phyloP scores from a whole-genome alignment of 2,888 invertebrate genomes.

The Heterodera filipjevi region DNA sequence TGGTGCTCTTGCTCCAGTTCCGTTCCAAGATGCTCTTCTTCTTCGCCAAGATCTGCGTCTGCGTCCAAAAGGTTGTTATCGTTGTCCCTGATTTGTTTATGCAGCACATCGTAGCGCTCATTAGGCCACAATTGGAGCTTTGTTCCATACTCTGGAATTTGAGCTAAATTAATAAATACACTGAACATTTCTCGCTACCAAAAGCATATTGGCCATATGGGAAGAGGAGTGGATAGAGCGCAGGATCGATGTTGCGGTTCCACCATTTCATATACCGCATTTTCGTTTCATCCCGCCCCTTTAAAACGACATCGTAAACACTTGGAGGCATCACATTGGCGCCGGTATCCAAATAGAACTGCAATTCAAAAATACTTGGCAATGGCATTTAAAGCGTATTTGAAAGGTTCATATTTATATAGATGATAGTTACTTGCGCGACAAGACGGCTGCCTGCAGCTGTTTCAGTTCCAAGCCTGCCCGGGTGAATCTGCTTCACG shows the following conservation, averaged over 20 bases:
- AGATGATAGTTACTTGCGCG: not conserved
- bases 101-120: not conserved
- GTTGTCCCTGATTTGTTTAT: not conserved
- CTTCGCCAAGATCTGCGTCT: not conserved
- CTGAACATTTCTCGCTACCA: not conserved
- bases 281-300: not conserved
- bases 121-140: not conserved
- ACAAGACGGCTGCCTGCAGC: not conserved
- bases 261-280: not conserved
- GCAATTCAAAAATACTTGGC: not conserved
- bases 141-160: not conserved
- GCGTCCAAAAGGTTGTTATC: not conserved
- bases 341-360: not conserved
- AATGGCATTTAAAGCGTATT: too few relatives aligned
- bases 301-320: not conserved
- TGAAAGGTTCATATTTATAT: too few relatives aligned
- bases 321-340: not conserved
- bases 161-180: not conserved
- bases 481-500: not conserved
- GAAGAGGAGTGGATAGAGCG: not conserved
- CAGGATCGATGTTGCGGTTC: not conserved
- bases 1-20: not conserved
- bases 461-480: not conserved
- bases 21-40: not conserved
- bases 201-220: not conserved